A percentile compares a stretch with the other conserved stretches of the same genome.
These are phyloP conservation scores for Lateolabrax maculatus DNA, from an alignment of 2,797 vertebrate species.

Conservation along the genomic window DNA sequence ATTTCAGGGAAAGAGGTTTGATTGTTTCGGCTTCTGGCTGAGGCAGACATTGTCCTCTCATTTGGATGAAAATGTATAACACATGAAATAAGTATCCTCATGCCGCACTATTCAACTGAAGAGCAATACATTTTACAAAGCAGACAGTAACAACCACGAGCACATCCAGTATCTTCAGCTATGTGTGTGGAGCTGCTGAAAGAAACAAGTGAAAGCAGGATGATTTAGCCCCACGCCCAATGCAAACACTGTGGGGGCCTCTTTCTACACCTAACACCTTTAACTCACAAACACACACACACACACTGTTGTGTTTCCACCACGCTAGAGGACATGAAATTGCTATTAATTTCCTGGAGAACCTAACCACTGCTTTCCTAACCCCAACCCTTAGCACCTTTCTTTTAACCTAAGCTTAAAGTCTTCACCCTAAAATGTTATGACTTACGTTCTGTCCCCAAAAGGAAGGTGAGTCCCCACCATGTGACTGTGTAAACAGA, in stretches of 20 bases:
- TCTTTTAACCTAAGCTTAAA: too few relatives aligned
- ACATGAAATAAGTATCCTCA: slow-evolving; percentile 5
- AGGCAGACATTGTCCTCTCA: not conserved
- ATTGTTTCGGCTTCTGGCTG: not conserved
- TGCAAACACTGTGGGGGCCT: slow-evolving; percentile 21
- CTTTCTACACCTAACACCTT: not conserved
- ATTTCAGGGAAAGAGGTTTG: not conserved
- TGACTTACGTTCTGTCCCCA: too few relatives aligned
- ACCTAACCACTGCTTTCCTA: too few relatives aligned
- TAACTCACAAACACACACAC: not conserved
- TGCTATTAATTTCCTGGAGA: too few relatives aligned
- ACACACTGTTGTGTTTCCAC: too few relatives aligned
- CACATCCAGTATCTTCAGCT: slow-evolving; percentile 11
- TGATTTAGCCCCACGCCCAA: not conserved
- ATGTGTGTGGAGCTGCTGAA: slow-evolving; percentile 12
- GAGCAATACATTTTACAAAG: not conserved
- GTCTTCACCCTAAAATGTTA: too few relatives aligned
- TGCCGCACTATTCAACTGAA: slow-evolving; percentile 1
- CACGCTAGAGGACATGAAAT: too few relatives aligned
- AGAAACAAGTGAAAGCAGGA: slow-evolving; percentile 26
- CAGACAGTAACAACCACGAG: slow-evolving; percentile 2
- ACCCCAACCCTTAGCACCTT: too few relatives aligned
- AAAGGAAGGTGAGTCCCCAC: too few relatives aligned
- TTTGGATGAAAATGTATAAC: slow-evolving; percentile 6
- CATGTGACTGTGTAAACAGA: too few relatives aligned